Conservation (phyloP, 2,888 invertebrate species). For the Diarsia mendica region DNA sequence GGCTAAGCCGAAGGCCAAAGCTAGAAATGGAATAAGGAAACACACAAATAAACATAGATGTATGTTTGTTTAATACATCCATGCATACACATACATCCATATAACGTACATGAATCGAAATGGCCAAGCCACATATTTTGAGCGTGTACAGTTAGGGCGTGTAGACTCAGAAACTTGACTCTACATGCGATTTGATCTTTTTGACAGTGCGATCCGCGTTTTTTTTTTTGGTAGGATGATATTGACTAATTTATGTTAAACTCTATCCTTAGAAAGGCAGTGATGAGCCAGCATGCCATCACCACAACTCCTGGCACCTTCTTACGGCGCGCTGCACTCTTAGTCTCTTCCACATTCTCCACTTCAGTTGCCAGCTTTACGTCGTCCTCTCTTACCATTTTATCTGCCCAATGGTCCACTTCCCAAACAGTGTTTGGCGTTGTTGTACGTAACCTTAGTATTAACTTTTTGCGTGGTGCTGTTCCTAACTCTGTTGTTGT, state of each 20-base stretch:
- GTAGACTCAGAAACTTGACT: no score
- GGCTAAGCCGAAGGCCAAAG: no score
- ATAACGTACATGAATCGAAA: no score
- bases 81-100: no score
- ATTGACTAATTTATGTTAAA: neutral
- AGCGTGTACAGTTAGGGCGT: no score
- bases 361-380: neutral
- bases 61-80: no score
- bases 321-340: neutral
- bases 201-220: no score
- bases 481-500: neutral
- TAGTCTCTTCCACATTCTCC: neutral
- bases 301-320: neutral
- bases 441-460: neutral
- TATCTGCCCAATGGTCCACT: neutral
- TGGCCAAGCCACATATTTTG: no score
- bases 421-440: neutral
- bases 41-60: no score
- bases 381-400: neutral
- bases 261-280: neutral
- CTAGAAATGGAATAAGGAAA: no score
- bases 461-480: neutral
- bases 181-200: no score
- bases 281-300: neutral
- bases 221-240: no score